phyloP scores from a whole-genome alignment of 2,888 invertebrate genomes.

The Drosophila siamana region DNA sequence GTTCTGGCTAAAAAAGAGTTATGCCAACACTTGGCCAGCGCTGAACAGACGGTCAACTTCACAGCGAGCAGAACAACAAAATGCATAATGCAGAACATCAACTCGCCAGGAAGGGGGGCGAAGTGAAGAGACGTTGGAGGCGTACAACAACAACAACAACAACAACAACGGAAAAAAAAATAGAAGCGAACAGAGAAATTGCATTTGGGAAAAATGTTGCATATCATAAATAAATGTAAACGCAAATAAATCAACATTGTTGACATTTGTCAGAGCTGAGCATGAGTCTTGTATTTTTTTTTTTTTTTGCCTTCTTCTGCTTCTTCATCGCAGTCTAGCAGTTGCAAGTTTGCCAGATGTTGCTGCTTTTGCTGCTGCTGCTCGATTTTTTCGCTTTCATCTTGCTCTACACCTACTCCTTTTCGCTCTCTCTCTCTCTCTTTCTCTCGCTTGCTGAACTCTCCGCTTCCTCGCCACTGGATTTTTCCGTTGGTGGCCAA shows the following conservation, averaged over 20 bases:
- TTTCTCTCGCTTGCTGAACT: neutral
- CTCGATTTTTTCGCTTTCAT: conserved; percentile 55
- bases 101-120: neutral
- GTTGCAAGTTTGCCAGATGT: neutral
- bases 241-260: conserved; percentile 79
- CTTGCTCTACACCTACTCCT: conserved; percentile 16
- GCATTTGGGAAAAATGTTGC: conserved; percentile 77
- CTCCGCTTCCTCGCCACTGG: neutral
- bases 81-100: conserved; percentile 41
- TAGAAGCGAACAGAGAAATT: conserved; percentile 59
- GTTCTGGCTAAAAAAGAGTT: conserved; percentile 40
- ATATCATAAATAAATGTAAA: conserved; percentile 81
- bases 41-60: conserved; percentile 37
- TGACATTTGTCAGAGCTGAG: conserved; percentile 59
- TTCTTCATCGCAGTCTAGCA: neutral
- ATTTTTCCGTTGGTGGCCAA: neutral
- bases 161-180: neutral
- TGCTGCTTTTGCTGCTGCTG: conserved; percentile 21
- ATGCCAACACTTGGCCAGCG: conserved; percentile 59
- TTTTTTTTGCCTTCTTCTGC: neutral
- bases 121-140: neutral
- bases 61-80: conserved; percentile 13
- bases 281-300: conserved; percentile 6
- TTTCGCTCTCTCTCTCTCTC: too few species aligned
- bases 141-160: neutral